A percentile compares a stretch with the other conserved stretches of the same genome.
Evolutionary conservation across 2,113 vertebrate genomes (phyloP).

Genomic region (Dasypus novemcinctus): DNA sequence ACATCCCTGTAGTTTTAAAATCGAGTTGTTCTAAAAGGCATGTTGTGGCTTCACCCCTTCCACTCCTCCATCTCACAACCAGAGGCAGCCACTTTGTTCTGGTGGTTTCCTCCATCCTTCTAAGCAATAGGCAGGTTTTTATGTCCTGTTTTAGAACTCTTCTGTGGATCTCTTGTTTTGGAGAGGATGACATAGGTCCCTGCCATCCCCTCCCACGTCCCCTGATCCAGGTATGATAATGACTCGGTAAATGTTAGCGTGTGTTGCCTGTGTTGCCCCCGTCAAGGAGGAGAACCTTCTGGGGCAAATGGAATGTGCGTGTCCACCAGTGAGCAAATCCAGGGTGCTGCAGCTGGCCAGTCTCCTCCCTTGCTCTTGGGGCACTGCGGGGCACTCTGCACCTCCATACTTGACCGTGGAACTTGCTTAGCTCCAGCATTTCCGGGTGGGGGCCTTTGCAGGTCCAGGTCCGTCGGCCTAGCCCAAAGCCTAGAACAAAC

Average conservation of each 20-base stretch:
- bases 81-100: background rate
- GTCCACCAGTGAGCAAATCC: background rate
- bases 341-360: too few species aligned
- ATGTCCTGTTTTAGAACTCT: background rate
- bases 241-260: too few species aligned
- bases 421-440: too few species aligned
- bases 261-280: background rate
- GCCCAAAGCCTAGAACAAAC: too few species aligned
- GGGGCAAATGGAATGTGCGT: background rate
- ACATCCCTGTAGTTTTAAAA: background rate
- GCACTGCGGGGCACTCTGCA: too few species aligned
- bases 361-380: too few species aligned
- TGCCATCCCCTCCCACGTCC: background rate
- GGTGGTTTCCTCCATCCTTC: background rate
- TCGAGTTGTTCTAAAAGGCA: background rate
- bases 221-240: background rate
- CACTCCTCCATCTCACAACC: background rate
- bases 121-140: accelerated
- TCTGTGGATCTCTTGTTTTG: background rate
- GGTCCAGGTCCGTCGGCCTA: too few species aligned
- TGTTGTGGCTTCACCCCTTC: too few species aligned
- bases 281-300: background rate
- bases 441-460: too few species aligned
- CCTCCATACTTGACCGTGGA: background rate
- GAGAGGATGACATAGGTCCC: background rate